phyloP scores from a whole-genome alignment of 2,113 vertebrate species.

The Guaruba guarouba region DNA sequence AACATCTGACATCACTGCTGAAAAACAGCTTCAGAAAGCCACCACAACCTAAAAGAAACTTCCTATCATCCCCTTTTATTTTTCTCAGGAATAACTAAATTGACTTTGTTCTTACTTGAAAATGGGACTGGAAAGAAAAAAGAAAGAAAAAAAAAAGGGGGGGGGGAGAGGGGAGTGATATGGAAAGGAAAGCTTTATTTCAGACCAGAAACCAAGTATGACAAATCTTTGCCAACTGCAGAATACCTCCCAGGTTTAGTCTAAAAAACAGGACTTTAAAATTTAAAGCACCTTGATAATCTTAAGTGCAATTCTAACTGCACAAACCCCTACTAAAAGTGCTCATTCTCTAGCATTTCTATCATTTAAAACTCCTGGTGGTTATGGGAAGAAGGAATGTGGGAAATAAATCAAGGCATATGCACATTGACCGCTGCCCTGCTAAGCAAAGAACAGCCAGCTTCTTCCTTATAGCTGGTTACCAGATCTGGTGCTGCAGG shows the following conservation, averaged over 20 bases:
- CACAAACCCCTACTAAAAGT: background rate
- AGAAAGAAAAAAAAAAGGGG: background rate
- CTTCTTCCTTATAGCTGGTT: background rate
- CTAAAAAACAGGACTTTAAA: background rate
- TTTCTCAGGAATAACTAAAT: background rate
- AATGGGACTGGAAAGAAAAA: background rate
- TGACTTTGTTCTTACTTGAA: background rate
- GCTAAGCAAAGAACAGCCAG: background rate
- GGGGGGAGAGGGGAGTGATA: too few relatives aligned
- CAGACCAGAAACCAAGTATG: background rate
- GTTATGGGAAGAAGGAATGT: background rate
- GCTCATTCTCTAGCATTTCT: background rate
- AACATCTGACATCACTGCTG: background rate
- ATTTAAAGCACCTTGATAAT: background rate
- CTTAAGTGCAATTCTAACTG: background rate
- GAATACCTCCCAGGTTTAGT: background rate
- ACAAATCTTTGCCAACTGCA: background rate
- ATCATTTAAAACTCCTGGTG: background rate
- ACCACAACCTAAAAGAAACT: background rate
- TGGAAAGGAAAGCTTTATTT: background rate
- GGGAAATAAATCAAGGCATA: background rate
- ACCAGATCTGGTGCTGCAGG: background rate
- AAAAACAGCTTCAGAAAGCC: background rate
- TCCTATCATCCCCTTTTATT: background rate
- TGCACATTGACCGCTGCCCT: rapidly evolving